Evolutionary conservation across 30 jellyfish, hydroid and myxozoan species (phyloP).

Genomic region (Mastigias papua): DNA sequence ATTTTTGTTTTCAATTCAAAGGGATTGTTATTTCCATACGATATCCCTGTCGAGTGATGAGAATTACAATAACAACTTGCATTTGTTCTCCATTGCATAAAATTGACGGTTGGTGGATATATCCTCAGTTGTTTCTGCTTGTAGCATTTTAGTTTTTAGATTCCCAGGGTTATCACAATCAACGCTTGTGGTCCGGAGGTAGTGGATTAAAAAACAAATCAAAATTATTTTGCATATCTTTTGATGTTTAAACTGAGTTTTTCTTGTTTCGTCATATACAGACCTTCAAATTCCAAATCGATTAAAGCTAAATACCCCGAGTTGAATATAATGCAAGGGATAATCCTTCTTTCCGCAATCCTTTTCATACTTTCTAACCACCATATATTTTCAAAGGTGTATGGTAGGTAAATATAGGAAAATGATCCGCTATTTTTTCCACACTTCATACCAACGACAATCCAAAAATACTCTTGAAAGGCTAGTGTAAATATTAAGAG

Average conservation of each 20-base stretch:
- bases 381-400: neutral
- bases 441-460: neutral
- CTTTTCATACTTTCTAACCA: neutral
- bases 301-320: neutral
- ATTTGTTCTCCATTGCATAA: neutral
- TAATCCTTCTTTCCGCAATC: neutral
- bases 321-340: neutral
- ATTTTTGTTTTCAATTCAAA: neutral
- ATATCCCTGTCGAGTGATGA: neutral
- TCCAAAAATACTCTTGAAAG: neutral
- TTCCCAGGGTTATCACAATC: neutral
- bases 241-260: neutral
- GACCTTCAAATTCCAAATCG: conserved; percentile 1
- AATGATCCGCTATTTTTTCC: neutral
- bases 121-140: neutral
- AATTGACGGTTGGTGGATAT: neutral
- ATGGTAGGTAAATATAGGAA: conserved; percentile 1
- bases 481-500: neutral
- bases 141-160: neutral
- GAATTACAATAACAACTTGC: neutral
- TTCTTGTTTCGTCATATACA: neutral
- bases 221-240: neutral
- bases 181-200: conserved; percentile 25
- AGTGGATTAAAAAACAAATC: neutral
- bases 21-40: neutral